phyloP scores from a whole-genome alignment of 2,113 vertebrate genomes.

The Calidris pugnax region DNA sequence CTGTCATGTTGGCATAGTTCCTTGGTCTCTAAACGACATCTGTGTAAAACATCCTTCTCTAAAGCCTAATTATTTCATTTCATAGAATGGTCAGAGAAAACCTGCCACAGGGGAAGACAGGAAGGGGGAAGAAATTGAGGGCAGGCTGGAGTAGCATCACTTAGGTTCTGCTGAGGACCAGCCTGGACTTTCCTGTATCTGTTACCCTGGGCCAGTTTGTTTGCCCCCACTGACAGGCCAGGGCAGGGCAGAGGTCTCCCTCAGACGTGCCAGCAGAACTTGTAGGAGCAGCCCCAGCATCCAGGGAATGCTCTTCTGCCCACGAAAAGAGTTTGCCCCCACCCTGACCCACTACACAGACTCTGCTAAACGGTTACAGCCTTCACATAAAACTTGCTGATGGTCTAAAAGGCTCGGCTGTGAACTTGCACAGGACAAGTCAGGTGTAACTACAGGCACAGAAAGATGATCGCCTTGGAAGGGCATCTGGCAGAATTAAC shows the following conservation, averaged over 20 bases:
- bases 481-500: background rate
- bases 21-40: background rate
- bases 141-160: background rate
- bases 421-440: background rate
- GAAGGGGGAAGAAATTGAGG: background rate
- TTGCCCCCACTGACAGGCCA: background rate
- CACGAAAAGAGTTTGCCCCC: background rate
- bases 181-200: too few relatives aligned
- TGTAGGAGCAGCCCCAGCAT: fast-evolving
- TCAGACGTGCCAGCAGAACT: background rate
- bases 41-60: background rate
- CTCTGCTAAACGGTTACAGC: background rate
- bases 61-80: background rate
- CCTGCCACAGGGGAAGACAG: background rate
- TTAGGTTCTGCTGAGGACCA: too few relatives aligned
- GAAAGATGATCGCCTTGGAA: background rate
- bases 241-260: background rate
- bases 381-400: background rate
- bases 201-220: too few relatives aligned
- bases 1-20: background rate
- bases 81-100: background rate
- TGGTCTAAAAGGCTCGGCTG: background rate
- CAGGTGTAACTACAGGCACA: background rate
- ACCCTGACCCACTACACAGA: background rate
- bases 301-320: background rate